Conservation (phyloP, 2,888 invertebrate genomes). For the Cactoblastis cactorum region DNA sequence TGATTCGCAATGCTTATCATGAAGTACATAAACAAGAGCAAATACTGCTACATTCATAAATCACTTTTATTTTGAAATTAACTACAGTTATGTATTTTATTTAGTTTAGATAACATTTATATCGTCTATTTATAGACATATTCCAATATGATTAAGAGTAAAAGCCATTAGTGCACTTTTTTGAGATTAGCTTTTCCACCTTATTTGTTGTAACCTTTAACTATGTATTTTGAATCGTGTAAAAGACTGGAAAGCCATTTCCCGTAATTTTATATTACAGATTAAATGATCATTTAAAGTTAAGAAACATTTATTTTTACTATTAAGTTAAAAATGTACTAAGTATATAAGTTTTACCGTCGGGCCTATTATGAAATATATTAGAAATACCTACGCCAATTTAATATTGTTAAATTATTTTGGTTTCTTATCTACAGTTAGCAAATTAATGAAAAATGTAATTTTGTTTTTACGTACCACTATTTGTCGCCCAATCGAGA, state of each 20-base stretch:
- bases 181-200: conserved; percentile 18
- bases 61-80: conserved; percentile 23
- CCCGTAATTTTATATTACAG: background rate
- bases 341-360: conserved; percentile 2
- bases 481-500: too few relatives aligned
- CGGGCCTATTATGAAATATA: background rate
- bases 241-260: conserved; percentile 48
- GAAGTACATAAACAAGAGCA: conserved; percentile 95
- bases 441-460: too few relatives aligned
- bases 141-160: conserved; percentile 22
- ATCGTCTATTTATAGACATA: conserved; percentile 22
- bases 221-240: conserved; percentile 30
- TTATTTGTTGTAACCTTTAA: conserved; percentile 3
- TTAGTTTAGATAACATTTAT: conserved; percentile 17
- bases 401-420: too few relatives aligned
- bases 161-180: conserved; percentile 21
- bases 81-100: conserved; percentile 19
- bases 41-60: conserved; percentile 71
- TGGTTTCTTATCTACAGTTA: too few relatives aligned
- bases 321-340: conserved; percentile 1
- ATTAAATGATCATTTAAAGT: background rate
- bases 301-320: conserved; percentile 4
- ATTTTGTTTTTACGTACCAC: too few relatives aligned
- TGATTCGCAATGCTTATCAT: conserved; percentile 98
- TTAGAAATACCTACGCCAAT: background rate